These are phyloP conservation scores for Chloroceryle inda DNA, from an alignment of 2,797 vertebrate genomes.

Conservation along the genomic window DNA sequence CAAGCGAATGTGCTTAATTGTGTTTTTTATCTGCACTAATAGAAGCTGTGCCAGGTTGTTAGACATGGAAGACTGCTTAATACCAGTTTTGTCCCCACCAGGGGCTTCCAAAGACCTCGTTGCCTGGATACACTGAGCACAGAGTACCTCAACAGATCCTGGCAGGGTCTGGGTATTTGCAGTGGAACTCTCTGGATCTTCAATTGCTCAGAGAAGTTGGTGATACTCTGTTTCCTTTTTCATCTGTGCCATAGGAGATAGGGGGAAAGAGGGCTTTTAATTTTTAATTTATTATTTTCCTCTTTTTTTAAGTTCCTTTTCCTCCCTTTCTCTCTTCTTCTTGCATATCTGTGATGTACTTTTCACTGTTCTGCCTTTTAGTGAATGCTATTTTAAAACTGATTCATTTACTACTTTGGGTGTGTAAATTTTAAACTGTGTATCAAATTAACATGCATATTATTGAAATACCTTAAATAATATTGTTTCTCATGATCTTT, in stretches of 20 bases:
- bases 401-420: constrained; percentile 44
- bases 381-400: constrained; percentile 25
- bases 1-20: constrained; percentile 57
- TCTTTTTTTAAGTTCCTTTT: background rate
- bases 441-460: constrained; percentile 42
- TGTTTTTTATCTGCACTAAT: constrained; percentile 54
- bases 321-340: background rate
- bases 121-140: constrained; percentile 62
- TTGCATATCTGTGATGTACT: background rate
- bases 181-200: constrained; percentile 16
- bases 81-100: constrained; percentile 59
- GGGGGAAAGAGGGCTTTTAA: background rate
- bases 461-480: constrained; percentile 51
- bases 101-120: constrained; percentile 53
- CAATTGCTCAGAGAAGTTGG: constrained; percentile 43
- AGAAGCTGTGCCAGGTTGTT: constrained; percentile 71
- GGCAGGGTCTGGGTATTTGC: background rate
- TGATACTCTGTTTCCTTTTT: background rate
- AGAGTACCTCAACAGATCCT: background rate
- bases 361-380: background rate
- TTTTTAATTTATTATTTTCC: background rate
- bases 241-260: background rate
- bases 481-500: constrained; percentile 35
- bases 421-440: constrained; percentile 30
- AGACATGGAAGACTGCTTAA: constrained; percentile 75